Evolutionary conservation across 2,888 invertebrate species (phyloP).

Genomic region (Eupithecia subfuscata): DNA sequence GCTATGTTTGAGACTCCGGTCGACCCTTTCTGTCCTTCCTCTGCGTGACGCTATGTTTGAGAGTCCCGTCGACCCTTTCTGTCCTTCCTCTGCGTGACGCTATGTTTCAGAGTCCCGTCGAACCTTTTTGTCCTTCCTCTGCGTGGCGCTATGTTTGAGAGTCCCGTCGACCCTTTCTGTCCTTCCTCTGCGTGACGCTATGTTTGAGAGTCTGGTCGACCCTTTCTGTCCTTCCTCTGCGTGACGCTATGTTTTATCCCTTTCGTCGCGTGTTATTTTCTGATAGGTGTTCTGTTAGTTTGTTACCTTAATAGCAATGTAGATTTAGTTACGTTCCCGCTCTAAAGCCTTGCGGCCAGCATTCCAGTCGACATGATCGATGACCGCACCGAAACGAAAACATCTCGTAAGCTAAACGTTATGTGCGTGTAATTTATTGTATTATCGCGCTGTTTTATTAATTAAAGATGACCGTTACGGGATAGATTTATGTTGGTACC

Average conservation of each 20-base stretch:
- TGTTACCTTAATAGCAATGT: not conserved
- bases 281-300: not conserved
- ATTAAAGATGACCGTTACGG: conserved; percentile 31
- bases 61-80: too few relatives aligned
- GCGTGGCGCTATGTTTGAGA: too few relatives aligned
- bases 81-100: too few relatives aligned
- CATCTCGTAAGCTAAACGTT: conserved; percentile 44
- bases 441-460: conserved; percentile 35
- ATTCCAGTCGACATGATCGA: conserved; percentile 42
- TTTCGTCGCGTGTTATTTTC: not conserved
- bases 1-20: too few relatives aligned
- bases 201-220: too few relatives aligned
- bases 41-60: too few relatives aligned
- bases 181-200: too few relatives aligned
- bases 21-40: too few relatives aligned
- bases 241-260: conserved; percentile 10
- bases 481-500: conserved; percentile 16
- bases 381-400: conserved; percentile 30
- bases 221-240: too few relatives aligned
- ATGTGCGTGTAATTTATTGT: conserved; percentile 22
- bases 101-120: too few relatives aligned
- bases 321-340: conserved; percentile 10
- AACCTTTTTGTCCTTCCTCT: too few relatives aligned
- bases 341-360: conserved; percentile 34
- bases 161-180: too few relatives aligned